Conservation (phyloP, 1,140 invertebrate species). For the Cyclina sinensis region DNA sequence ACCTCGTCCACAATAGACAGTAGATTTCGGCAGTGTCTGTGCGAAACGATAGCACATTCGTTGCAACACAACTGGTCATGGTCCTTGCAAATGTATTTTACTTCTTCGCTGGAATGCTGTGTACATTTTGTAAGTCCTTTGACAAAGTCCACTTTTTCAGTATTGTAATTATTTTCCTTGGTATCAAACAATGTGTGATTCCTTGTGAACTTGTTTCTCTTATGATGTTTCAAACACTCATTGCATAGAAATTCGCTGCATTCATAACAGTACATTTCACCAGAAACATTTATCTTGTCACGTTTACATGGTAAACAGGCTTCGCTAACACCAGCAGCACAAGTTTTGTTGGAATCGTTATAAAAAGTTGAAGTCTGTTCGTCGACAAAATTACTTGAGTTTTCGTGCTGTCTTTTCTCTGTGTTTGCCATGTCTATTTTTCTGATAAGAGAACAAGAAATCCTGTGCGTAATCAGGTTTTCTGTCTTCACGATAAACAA, state of each 20-base stretch:
- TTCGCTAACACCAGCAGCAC: neutral
- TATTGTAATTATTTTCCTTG: neutral
- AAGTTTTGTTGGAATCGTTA: no score
- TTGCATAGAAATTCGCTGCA: slow-evolving; percentile 11
- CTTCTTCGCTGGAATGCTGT: neutral
- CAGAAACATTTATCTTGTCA: neutral
- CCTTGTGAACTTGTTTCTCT: neutral
- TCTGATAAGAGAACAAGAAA: no score
- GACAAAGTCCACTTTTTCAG: neutral
- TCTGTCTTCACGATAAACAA: no score
- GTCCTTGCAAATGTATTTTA: slow-evolving; percentile 32
- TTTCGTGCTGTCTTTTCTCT: no score
- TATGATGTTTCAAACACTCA: neutral
- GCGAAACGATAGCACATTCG: slow-evolving; percentile 4
- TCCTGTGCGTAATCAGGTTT: no score
- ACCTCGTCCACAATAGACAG: neutral
- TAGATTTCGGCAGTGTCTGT: neutral
- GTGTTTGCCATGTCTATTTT: no score
- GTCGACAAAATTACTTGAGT: no score
- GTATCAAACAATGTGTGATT: neutral
- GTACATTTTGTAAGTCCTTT: neutral
- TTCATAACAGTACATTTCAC: slow-evolving; percentile 1
- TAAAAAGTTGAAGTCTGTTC: no score
- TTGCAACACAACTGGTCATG: slow-evolving; percentile 42
- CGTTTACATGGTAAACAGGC: neutral